Base-by-base conservation (phyloP, 2,797 vertebrate species). In the Hydrocynus forskahlii region DNA sequence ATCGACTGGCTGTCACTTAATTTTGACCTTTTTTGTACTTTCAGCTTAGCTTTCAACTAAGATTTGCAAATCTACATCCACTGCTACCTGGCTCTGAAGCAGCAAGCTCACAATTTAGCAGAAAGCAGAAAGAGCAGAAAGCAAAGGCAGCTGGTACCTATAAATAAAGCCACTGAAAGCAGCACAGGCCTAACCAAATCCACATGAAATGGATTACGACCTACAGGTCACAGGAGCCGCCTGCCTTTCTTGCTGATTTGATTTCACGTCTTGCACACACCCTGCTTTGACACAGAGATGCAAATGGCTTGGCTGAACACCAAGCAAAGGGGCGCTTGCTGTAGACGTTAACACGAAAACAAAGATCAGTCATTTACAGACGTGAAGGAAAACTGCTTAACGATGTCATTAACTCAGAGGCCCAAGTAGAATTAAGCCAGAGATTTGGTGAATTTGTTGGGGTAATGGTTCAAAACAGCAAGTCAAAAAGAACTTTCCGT, bases 91-190 rank as follows among this genome's bases (percentile, higher is more conserved):
- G 48, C 19, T 63, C 2, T 19, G n/a, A 19, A 79, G 29, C 5
- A 43, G 10, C 4, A 63, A 17, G 52, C 45, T 66, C 63, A 40
- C 23, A 71, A 71, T 52, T 25, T 64, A 0, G 55, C 17, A 0
- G 16, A 13, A 45, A 78, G 23, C n/a, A 50, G 40, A 60, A 50
- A 48, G 19, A 45, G 69, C 21, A 38, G 70, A 57, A 55, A 66
- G 48, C 54, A 6, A 54, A 80, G 55, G 63, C 25, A 64, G 57
- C 19, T 70, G 45, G 52, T 21, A 12, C 8, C 55, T 76, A 48
- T 80, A 80, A 85, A 82, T 63, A 81, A 59, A 76, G 43, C 68
- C 71, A 21, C 12, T 81, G 21, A 63, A 67, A 81, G 81, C 66
- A 66, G 62, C 38, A 40, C 29, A 43, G 38, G 17, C 66, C 66